Conservation (phyloP, 2,113 vertebrate genomes). For the Hippopotamus amphibius region DNA sequence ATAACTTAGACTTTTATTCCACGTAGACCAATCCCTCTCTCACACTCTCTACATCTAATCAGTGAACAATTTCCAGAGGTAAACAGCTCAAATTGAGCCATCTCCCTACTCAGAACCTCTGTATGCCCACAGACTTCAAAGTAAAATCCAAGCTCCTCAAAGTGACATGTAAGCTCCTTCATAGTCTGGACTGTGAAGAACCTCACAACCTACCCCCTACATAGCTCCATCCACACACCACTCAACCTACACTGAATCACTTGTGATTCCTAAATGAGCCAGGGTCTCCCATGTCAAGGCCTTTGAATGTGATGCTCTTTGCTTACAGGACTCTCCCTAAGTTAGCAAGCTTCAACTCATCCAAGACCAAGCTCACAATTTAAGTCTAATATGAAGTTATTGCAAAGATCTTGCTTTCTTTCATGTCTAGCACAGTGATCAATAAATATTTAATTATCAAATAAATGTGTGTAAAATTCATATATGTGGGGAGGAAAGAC, state of each 20-base stretch:
- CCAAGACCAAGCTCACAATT: background rate
- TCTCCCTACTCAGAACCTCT: background rate
- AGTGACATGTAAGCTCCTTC: background rate
- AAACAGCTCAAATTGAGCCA: background rate
- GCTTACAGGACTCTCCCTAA: background rate
- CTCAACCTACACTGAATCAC: no score
- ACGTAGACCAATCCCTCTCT: background rate
- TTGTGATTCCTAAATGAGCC: background rate
- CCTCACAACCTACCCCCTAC: background rate
- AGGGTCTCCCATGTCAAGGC: background rate
- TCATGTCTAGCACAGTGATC: background rate
- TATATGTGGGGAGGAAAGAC: background rate
- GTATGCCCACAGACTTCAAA: background rate
- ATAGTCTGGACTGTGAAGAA: background rate
- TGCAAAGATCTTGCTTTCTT: constrained; percentile 19
- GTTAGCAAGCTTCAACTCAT: background rate
- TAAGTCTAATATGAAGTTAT: constrained; percentile 2
- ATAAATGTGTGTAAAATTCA: background rate
- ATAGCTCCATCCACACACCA: background rate
- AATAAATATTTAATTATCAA: constrained; percentile 21
- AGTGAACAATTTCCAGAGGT: background rate
- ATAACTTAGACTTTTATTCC: background rate
- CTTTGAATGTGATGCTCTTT: background rate
- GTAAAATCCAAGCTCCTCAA: background rate
- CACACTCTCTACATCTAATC: background rate